A percentile compares a stretch with the other conserved stretches of the same genome.
Evolutionary conservation across 1,140 invertebrate species (phyloP).

Genomic region (Acyrthosiphon pisum): DNA sequence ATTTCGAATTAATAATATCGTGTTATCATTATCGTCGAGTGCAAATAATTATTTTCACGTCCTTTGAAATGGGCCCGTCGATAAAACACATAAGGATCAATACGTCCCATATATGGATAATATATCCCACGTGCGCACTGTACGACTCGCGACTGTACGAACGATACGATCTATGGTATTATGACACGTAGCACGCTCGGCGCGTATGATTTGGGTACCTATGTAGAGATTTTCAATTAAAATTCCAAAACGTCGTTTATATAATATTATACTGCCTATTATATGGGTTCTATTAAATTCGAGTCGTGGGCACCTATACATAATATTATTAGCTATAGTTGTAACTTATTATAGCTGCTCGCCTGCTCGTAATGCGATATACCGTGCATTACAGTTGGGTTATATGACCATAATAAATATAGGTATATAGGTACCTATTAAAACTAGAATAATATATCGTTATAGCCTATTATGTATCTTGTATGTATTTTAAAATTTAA

Average conservation of each 20-base stretch:
- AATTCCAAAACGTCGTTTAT: conserved; percentile 22
- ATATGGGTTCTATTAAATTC: not conserved
- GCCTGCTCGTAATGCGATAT: not conserved
- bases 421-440: not conserved
- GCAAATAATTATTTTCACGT: not conserved
- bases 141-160: too few species aligned
- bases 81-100: not conserved
- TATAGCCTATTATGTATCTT: not conserved
- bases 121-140: not conserved
- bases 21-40: not conserved
- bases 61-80: not conserved
- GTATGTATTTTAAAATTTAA: not conserved
- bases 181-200: not conserved
- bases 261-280: not conserved
- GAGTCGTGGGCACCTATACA: not conserved
- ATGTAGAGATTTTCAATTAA: conserved; percentile 15
- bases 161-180: not conserved
- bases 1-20: not conserved
- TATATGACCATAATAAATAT: not conserved
- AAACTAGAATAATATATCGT: conserved; percentile 14
- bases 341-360: not conserved
- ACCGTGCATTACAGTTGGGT: not conserved
- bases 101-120: not conserved
- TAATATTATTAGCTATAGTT: not conserved
- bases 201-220: not conserved